These are phyloP conservation scores for Phaethon lepturus DNA, from an alignment of 2,113 vertebrate species.

Conservation along the genomic window DNA sequence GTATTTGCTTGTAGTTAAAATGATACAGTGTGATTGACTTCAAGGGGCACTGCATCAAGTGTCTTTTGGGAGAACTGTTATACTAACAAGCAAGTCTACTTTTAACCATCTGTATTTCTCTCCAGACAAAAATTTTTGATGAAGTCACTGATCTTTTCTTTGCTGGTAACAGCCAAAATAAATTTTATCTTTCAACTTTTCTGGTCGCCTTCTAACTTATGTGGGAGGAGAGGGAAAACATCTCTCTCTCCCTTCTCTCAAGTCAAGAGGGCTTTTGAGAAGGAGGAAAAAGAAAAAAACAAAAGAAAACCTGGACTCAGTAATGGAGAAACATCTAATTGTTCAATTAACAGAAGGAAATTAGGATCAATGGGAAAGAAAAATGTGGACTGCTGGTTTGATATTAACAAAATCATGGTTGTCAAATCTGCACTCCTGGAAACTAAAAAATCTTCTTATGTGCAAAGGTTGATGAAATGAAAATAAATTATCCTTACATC, in stretches of 20 bases:
- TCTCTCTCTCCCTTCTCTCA: not conserved
- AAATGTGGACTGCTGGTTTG: not conserved
- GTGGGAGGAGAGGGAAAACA: not conserved
- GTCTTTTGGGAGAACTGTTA: not conserved
- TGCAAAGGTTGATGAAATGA: not conserved
- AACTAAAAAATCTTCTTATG: not conserved
- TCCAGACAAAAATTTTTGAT: not conserved
- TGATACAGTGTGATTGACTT: not conserved
- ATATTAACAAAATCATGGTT: not conserved
- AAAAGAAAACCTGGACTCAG: not conserved
- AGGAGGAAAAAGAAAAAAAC: not conserved
- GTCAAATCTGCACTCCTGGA: not conserved
- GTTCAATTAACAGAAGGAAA: not conserved
- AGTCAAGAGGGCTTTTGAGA: not conserved
- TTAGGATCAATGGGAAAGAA: not conserved
- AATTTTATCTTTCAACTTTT: not conserved
- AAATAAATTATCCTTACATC: conserved; percentile 5
- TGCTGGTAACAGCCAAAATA: not conserved
- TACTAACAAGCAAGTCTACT: not conserved
- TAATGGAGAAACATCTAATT: not conserved
- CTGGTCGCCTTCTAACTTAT: not conserved
- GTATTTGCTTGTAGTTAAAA: not conserved
- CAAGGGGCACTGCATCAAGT: not conserved
- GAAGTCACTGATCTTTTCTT: not conserved
- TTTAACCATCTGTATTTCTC: not conserved